Conservation (phyloP, 2,888 invertebrate species). For the Catocala sponsa region DNA sequence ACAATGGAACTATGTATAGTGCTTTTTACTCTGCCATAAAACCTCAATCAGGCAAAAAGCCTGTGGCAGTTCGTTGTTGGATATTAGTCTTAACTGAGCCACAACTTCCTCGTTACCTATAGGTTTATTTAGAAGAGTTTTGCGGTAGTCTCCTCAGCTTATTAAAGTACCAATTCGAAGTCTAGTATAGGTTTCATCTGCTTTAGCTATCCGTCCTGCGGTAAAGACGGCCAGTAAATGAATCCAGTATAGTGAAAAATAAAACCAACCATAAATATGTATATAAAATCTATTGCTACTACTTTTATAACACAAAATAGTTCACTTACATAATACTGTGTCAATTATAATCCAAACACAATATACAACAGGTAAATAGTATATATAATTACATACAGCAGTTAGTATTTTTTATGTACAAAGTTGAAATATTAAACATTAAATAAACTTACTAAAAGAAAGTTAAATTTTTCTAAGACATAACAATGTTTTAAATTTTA, state of each 20-base stretch:
- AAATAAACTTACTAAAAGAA: slow-evolving; percentile 22
- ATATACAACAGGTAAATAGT: slow-evolving; percentile 49
- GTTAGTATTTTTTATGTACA: slow-evolving; percentile 43
- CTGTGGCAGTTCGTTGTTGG: no score
- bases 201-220: no score
- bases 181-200: no score
- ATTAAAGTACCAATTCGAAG: no score
- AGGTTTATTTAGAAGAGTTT: no score
- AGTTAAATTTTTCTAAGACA: slow-evolving; percentile 20
- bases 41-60: no score
- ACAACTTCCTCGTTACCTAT: no score
- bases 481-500: slow-evolving; percentile 8
- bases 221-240: no score
- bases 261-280: slow-evolving; percentile 43
- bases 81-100: no score
- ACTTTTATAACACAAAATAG: slow-evolving; percentile 59
- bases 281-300: slow-evolving; percentile 70
- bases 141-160: no score
- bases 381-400: slow-evolving; percentile 39
- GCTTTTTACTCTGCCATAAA: no score
- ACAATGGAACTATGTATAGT: no score
- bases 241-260: slow-evolving; percentile 13
- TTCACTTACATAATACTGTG: slow-evolving; percentile 62
- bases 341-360: slow-evolving; percentile 53
- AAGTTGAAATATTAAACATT: slow-evolving; percentile 17